phyloP scores from a whole-genome alignment of 2,113 vertebrate species.

The Ia io region DNA sequence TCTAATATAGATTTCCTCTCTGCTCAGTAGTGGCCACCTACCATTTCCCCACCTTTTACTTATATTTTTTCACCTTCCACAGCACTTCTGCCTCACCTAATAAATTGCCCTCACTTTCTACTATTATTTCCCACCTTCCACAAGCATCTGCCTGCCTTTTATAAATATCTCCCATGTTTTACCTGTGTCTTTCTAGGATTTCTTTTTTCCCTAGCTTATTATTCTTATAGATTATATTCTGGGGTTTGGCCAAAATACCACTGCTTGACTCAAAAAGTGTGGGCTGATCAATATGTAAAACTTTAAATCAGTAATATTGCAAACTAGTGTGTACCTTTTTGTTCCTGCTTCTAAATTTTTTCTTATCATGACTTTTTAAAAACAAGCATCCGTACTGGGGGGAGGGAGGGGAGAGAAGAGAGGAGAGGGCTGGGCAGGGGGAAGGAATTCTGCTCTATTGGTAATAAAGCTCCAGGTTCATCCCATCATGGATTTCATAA shows the following conservation, averaged over 20 bases:
- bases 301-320: not conserved
- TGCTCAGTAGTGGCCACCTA: not conserved
- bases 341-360: constrained; percentile 47
- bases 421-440: too few relatives aligned
- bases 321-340: not conserved
- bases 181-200: not conserved
- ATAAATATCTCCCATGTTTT: not conserved
- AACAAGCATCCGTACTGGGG: constrained; percentile 28
- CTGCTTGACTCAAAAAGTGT: not conserved
- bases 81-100: not conserved
- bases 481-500: constrained; percentile 96
- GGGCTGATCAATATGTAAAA: not conserved
- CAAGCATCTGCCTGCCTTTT: not conserved
- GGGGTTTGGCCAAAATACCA: not conserved
- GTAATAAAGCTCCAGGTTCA: constrained; percentile 97
- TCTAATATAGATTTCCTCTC: not conserved
- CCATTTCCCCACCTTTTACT: not conserved
- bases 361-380: constrained; percentile 66
- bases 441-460: constrained; percentile 80
- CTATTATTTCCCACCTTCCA: not conserved
- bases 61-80: not conserved
- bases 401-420: too few relatives aligned
- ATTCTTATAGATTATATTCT: not conserved
- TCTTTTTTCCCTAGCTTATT: not conserved
- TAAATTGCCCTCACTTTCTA: not conserved